Conservation (phyloP, 2,113 vertebrate species). For the Tamias sibiricus region DNA sequence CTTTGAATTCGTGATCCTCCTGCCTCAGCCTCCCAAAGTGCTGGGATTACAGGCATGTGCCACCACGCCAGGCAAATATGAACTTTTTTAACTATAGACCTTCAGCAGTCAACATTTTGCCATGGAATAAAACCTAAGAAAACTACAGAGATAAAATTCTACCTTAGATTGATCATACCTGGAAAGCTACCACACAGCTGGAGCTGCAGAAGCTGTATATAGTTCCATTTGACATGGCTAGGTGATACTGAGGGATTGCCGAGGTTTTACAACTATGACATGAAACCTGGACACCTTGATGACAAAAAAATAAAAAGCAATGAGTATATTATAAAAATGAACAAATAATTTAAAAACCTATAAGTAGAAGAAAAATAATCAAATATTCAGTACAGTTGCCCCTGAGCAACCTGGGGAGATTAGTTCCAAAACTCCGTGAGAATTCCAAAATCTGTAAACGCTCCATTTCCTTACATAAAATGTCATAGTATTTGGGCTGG, state of each 20-base stretch:
- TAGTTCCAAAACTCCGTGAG: background rate
- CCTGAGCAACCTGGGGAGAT: too few relatives aligned
- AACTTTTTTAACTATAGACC: background rate
- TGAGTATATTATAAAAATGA: background rate
- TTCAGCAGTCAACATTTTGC: background rate
- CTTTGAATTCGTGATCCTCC: too few relatives aligned
- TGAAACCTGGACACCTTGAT: conserved; percentile 90
- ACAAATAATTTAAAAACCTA: conserved; percentile 43
- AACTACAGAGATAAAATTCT: conserved; percentile 46
- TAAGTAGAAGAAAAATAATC: conserved; percentile 7
- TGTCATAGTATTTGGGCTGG: background rate
- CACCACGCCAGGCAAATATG: too few relatives aligned
- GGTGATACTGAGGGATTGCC: conserved; percentile 94
- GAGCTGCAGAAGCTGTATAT: conserved; percentile 98
- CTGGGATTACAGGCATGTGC: too few relatives aligned
- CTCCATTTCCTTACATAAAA: background rate
- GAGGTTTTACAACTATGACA: conserved; percentile 94
- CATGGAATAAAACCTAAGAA: background rate
- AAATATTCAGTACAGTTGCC: background rate
- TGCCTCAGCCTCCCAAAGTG: too few relatives aligned
- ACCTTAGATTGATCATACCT: conserved; percentile 87
- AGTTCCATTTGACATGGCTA: conserved; percentile 97
- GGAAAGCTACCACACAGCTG: conserved; percentile 93
- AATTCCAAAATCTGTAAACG: background rate
- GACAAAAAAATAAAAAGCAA: conserved; percentile 59